Evolutionary conservation across 2,113 vertebrate species (phyloP), one percentile per base, ranked within the genome.

Genomic region (Mastomys coucha): DNA sequence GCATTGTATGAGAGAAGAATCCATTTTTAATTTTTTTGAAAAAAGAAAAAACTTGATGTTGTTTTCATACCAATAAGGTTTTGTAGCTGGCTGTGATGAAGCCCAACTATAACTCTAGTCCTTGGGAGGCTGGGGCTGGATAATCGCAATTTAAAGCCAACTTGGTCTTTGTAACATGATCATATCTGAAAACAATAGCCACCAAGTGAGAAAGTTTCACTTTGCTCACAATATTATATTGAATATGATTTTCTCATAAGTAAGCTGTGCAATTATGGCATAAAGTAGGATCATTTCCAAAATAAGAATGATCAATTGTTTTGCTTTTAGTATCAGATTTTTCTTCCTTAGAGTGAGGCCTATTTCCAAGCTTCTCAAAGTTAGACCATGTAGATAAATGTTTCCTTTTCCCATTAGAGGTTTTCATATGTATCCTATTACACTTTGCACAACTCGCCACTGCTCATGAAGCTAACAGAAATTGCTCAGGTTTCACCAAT

Each of bases 41-140:
- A 75, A 14, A 76, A n/a, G n/a, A n/a, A 49, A 39, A 85, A 67
- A 53, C 69, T 63, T 17, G 28, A 36, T 42, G 4, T 20, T 89
- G 31, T 89, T 96, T 94, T 91, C 72, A 53, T 89, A 91, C 67
- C 42, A 87, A 36, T 67, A 53, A 39, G 31, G 39, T 26, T 82
- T 69, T 11, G 12, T 28, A 31, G 6, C 31, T n/a, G 20, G 7
- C 39, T 51, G 36, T 82, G 12, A 11, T 53, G 16, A 5, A 51
- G 5, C 65, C 58, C 7, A 2, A 45, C 7, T 10, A 33, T 33
- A 65, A 45, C n/a, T 26, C 17, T n/a, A n/a, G 31, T 36, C 14
- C 20, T 88, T 28, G 49, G 65, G 31, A 28, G 45, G 49, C 49
- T 28, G 49, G 56, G 49, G 67, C 31, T 72, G 67, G 33, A n/a